Conservation (phyloP, 2,888 invertebrate genomes). For the Onthophagus sagittarius region DNA sequence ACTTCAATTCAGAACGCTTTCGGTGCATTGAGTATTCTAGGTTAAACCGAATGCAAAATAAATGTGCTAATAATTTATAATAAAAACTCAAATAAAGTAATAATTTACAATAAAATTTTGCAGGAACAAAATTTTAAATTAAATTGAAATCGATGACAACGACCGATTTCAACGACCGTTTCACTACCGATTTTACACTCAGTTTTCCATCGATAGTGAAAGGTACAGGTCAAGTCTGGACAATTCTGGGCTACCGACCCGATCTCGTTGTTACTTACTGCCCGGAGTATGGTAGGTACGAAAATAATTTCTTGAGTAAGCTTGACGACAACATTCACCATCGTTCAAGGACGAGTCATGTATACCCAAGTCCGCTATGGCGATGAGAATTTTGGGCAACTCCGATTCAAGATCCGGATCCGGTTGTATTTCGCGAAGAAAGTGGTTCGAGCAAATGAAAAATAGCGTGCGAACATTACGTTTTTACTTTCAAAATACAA, state of each 20-base stretch:
- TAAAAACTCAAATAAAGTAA: no score
- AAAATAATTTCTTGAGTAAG: neutral
- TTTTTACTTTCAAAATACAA: conserved; percentile 4
- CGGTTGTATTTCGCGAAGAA: neutral
- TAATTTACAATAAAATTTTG: no score
- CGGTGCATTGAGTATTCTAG: no score
- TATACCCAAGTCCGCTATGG: conserved; percentile 18
- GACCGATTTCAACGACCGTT: no score
- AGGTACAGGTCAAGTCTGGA: conserved; percentile 22
- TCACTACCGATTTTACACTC: no score
- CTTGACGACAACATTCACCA: conserved; percentile 23
- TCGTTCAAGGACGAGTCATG: neutral
- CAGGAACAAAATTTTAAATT: no score
- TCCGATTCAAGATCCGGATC: neutral
- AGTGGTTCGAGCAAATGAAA: neutral
- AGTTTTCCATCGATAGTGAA: conserved; percentile 18
- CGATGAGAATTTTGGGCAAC: neutral
- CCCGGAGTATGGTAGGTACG: neutral
- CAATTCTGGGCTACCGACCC: conserved; percentile 18
- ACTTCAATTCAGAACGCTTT: no score
- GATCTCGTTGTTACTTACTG: conserved; percentile 16
- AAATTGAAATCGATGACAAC: no score
- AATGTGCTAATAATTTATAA: no score
- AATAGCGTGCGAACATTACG: neutral
- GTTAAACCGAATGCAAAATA: no score